phyloP scores from a whole-genome alignment of 2,888 invertebrate genomes.

The Andrena haemorrhoa region DNA sequence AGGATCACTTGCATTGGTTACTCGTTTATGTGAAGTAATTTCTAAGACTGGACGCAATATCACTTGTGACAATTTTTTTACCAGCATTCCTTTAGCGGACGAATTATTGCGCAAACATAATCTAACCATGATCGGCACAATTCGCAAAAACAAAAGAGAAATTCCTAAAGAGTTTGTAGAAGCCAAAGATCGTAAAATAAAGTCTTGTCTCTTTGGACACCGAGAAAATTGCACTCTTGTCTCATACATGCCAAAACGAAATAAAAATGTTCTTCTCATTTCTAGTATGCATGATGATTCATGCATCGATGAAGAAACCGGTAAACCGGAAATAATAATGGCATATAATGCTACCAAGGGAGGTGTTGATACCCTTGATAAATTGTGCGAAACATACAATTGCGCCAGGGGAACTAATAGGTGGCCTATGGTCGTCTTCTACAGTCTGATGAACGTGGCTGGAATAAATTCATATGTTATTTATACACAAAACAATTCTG shows the following conservation, averaged over 20 bases:
- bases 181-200: not conserved
- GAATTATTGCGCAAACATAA: too few species aligned
- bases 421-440: not conserved
- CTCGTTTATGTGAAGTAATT: not conserved
- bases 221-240: not conserved
- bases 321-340: not conserved
- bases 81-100: not conserved
- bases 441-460: not conserved
- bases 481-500: not conserved
- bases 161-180: not conserved
- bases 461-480: not conserved
- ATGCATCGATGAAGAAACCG: not conserved
- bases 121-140: not conserved
- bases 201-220: not conserved
- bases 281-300: not conserved
- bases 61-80: not conserved
- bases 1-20: too few species aligned
- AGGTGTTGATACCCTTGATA: not conserved
- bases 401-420: not conserved
- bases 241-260: not conserved
- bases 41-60: not conserved
- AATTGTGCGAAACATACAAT: not conserved
- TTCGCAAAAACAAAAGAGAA: not conserved
- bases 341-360: not conserved
- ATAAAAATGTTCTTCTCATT: not conserved